phyloP scores from a whole-genome alignment of 2,797 vertebrate species.

The Tapirus indicus region DNA sequence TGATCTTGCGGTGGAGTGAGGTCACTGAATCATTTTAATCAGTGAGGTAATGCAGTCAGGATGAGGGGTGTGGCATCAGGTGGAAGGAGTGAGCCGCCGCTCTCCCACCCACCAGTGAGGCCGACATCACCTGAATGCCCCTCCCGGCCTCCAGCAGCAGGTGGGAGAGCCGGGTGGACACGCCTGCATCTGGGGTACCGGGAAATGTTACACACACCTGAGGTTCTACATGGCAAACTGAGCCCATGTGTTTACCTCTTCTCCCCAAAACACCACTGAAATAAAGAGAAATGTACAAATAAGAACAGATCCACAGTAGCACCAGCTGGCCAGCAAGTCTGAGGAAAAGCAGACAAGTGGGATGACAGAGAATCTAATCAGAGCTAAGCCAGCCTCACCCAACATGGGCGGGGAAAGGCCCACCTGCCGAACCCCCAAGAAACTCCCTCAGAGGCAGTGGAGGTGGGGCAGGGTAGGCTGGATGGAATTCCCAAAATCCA shows the following conservation, averaged over 20 bases:
- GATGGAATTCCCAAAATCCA: neutral
- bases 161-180: neutral
- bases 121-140: too few species aligned
- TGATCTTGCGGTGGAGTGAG: neutral
- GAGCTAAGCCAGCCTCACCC: neutral
- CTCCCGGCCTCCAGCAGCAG: neutral
- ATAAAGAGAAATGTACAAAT: neutral
- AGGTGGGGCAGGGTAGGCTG: neutral
- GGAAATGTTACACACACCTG: neutral
- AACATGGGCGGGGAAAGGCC: neutral
- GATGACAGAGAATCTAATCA: constrained; percentile 4
- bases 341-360: constrained; percentile 21
- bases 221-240: neutral
- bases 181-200: too few species aligned
- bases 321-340: constrained; percentile 4
- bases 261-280: neutral
- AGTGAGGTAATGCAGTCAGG: neutral
- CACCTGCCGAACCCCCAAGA: neutral
- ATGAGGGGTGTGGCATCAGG: neutral
- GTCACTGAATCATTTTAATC: neutral
- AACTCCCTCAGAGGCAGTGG: neutral
- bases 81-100: neutral
- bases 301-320: neutral
- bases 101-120: neutral
- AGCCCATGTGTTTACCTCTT: neutral